Evolutionary conservation across 2,113 vertebrate species (phyloP).

Genomic region (Microtus montanus): DNA sequence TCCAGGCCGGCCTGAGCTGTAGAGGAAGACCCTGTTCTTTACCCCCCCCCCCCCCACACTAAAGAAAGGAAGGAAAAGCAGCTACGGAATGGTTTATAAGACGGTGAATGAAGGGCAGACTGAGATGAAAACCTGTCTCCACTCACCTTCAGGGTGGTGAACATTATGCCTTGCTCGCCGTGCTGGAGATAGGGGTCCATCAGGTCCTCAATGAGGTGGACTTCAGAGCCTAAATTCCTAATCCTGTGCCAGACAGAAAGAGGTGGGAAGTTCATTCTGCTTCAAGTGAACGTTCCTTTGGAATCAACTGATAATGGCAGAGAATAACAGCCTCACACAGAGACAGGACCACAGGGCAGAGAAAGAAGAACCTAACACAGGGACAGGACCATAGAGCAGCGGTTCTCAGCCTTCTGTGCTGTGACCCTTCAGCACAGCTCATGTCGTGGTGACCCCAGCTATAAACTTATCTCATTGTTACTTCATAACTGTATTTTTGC

Average conservation of each 20-base stretch:
- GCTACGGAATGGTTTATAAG: background rate
- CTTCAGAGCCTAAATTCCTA: constrained; percentile 97
- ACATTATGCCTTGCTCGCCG: constrained; percentile 99
- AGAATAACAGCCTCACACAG: background rate
- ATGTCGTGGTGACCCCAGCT: background rate
- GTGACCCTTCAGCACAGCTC: too few relatives aligned
- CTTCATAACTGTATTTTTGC: background rate
- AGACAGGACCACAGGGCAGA: background rate
- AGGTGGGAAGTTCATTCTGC: background rate
- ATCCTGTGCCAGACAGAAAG: constrained; percentile 86
- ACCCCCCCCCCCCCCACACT: too few relatives aligned
- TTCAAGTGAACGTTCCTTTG: background rate
- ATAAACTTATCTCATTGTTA: background rate
- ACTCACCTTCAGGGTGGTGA: constrained; percentile 96
- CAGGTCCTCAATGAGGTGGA: constrained; percentile 97
- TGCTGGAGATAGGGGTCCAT: constrained; percentile 99
- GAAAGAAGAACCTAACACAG: too few relatives aligned
- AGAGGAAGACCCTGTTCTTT: background rate
- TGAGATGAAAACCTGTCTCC: background rate
- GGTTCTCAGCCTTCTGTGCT: too few relatives aligned
- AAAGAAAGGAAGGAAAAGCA: background rate
- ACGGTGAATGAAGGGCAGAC: background rate
- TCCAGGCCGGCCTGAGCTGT: background rate
- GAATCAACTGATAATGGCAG: background rate
- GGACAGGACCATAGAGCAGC: too few relatives aligned